These are phyloP conservation scores for Ptilonorhynchus violaceus DNA, from an alignment of 2,113 vertebrate species.

Conservation along the genomic window DNA sequence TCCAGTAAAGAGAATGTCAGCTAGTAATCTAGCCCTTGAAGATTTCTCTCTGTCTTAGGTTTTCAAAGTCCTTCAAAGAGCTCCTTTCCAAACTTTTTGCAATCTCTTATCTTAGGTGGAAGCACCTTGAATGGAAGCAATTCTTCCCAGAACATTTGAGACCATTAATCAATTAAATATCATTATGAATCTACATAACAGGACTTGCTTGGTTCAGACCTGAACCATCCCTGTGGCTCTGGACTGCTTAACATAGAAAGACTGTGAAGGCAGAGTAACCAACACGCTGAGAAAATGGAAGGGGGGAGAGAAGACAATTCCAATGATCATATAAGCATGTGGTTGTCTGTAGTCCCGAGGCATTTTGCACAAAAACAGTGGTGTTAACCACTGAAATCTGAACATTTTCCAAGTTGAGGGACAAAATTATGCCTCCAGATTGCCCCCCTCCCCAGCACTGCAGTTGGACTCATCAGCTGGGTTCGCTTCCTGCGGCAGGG, in stretches of 20 bases:
- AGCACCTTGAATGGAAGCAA: background rate
- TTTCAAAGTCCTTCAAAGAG: background rate
- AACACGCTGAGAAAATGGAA: background rate
- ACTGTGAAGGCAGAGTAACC: background rate
- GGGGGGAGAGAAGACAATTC: background rate
- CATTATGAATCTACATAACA: background rate
- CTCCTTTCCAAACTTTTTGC: background rate
- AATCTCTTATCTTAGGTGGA: background rate
- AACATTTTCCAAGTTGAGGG: background rate
- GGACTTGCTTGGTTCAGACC: background rate
- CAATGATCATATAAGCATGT: background rate
- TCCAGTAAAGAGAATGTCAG: background rate
- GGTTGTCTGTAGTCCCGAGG: background rate
- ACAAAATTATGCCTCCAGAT: background rate
- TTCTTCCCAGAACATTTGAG: background rate
- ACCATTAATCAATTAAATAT: background rate
- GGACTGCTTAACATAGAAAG: background rate
- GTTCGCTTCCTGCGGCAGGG: background rate
- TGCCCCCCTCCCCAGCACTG: background rate
- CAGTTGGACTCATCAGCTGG: fast-evolving
- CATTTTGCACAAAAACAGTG: background rate
- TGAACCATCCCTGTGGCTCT: background rate
- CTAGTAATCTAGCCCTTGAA: background rate
- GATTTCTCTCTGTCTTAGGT: background rate
- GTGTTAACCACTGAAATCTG: background rate